Evolutionary conservation across 92 coral and sea anemone genomes (phyloP), one percentile per base, ranked within the genome.

Genomic region (Epizoanthus illoricatus): DNA sequence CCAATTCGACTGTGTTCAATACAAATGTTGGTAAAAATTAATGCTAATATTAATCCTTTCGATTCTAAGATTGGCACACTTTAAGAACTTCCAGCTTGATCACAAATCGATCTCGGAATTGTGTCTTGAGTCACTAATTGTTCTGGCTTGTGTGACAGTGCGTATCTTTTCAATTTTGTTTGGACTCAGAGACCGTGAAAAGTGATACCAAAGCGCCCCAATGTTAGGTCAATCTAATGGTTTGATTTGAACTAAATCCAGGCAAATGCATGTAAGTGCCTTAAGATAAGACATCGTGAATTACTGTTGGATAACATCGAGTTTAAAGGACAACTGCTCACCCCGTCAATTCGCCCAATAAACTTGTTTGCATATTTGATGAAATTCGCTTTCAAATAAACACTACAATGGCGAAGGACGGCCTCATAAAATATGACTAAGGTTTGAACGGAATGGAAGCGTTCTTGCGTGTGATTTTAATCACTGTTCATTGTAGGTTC

Each of bases 301-400:
- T 9, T 24, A 63, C 11, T 24, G 6, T 63, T 63, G 23, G 52
- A 63, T 7, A 52, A 52, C 56, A 52, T 52, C 15, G 15, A 9
- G 56, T 52, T 52, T 52, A 52, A 52, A 52, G 15, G 56, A 12
- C 12, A 52, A 52, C 15, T 52, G 56, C 56, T 52, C 10, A 2
- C 13, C 56, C 56, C 56, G 56, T 52, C 56, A 52, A 45, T 6
- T 7, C 52, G 24, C 81, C 49, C 36, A 11, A 57, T 42, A 57
- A 62, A 40, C 54, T 61, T 78, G 82, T 78, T 78, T 78, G 82
- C 82, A 78, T 78, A 78, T 78, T 78, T 78, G 82, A 78, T 78
- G 82, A 78, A 78, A 61, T 42, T 45, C 71, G 82, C 62, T 78
- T 78, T 45, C 21, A 78, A 74, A 78, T 78, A 64, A 78, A 42